Evolutionary conservation across 2,888 invertebrate species (phyloP), one percentile per base, ranked within the genome.

Genomic region (Epinotia ramella): DNA sequence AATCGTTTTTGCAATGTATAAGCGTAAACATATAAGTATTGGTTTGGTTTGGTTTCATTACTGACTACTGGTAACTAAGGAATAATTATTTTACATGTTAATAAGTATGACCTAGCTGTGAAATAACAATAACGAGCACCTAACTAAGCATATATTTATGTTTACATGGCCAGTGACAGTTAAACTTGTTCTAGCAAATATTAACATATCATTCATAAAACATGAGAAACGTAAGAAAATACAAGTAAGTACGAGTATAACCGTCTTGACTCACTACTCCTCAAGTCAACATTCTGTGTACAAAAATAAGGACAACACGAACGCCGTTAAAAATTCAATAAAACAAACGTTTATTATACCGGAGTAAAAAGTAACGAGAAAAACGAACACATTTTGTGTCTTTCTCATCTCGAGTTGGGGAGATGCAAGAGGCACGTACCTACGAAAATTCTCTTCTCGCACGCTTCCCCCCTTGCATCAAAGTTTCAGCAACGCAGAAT

Each of bases 401-500:
- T 66, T 63, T 67, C 46, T 62, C 71, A 57, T 76, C 62, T 76
- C 57, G 20, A 18, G 49, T 56, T 49, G 18, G 68, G 53, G 77
- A 67, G 65, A 72, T 56, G 56, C 71, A 69, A 77, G 49, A 65
- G 71, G 40, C 80, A 80, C 80, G 80, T 80, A 77, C n/a, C n/a
- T n/a, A n/a, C 80, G 65, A 81, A 79, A 79, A 78, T 79, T 77
- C 73, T 77, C 28, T 76, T 73, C 73, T 67, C 77, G 78, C 81
- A 80, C 77, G 75, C 79, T 78, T 76, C 76, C 76, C 77, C 78
- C 80, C 79, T 71, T 80, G 80, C 80, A 82, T 81, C 80, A 82
- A 84, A 82, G 73, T 84, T 84, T 82, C 79, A 82, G 74, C 66
- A 80, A 74, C 76, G 49, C 72, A 79, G 76, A 75, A 80, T 80